Evolutionary conservation across 2,888 invertebrate genomes (phyloP).

Genomic region (Erebia palarica): DNA sequence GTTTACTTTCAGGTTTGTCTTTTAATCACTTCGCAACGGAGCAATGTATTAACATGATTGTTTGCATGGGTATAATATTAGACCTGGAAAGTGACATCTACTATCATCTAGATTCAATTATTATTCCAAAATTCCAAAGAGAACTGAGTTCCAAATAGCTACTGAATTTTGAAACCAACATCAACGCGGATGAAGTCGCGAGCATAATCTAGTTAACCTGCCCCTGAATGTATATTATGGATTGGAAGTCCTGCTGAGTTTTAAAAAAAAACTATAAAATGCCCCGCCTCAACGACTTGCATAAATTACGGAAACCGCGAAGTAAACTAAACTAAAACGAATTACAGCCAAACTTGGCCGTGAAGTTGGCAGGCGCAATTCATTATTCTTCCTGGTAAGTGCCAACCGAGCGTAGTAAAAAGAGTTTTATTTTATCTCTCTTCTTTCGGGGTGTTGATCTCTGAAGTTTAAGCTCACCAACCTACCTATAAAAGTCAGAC

Average conservation of each 20-base stretch:
- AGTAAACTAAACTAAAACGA: constrained; percentile 26
- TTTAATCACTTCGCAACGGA: too few relatives aligned
- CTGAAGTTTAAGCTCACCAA: constrained; percentile 10
- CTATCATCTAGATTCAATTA: too few relatives aligned
- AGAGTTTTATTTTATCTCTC: constrained; percentile 22
- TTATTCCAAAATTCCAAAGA: too few relatives aligned
- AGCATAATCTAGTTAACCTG: too few relatives aligned
- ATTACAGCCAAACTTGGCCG: constrained; percentile 22
- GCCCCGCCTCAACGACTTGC: constrained; percentile 1
- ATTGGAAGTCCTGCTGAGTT: neutral
- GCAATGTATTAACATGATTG: too few relatives aligned
- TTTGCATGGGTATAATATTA: too few relatives aligned
- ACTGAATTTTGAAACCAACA: too few relatives aligned
- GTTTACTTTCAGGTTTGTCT: too few relatives aligned
- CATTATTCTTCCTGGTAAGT: constrained; percentile 27
- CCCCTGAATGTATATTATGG: neutral
- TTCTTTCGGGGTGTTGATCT: constrained; percentile 18
- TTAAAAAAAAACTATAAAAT: neutral
- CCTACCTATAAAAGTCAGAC: constrained; percentile 5
- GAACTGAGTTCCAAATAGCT: too few relatives aligned
- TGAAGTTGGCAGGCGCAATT: constrained; percentile 20
- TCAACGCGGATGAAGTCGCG: too few relatives aligned
- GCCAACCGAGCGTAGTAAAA: constrained; percentile 25
- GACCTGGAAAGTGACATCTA: too few relatives aligned
- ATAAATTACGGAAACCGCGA: constrained; percentile 23